Evolutionary conservation across 2,888 invertebrate genomes (phyloP).

Genomic region (Colletes collaris): DNA sequence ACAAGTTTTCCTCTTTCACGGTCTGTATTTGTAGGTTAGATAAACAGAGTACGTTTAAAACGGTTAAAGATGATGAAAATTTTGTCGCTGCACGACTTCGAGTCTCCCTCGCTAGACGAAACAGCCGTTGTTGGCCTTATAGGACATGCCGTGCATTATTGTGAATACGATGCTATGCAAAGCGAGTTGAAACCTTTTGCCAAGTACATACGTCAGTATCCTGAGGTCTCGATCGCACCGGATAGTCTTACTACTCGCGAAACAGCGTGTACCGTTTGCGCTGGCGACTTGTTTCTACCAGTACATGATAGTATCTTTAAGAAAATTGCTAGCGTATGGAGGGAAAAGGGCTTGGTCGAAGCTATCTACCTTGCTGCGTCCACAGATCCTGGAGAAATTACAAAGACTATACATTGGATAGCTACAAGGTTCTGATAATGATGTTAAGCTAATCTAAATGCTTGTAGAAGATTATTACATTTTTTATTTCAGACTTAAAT

Average conservation of each 20-base stretch:
- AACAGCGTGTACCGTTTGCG: constrained; percentile 84
- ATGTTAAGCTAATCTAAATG: not conserved
- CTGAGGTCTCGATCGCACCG: constrained; percentile 88
- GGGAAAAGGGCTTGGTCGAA: constrained; percentile 89
- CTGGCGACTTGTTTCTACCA: constrained; percentile 85
- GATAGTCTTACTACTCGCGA: constrained; percentile 85
- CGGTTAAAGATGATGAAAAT: constrained; percentile 73
- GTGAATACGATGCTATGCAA: constrained; percentile 70
- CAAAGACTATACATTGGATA: constrained; percentile 83
- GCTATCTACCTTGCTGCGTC: constrained; percentile 87
- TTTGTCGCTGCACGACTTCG: constrained; percentile 75
- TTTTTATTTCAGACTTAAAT: constrained; percentile 71
- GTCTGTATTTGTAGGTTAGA: constrained; percentile 42
- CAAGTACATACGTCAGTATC: constrained; percentile 85
- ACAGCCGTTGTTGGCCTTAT: constrained; percentile 72
- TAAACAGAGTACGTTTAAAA: not conserved
- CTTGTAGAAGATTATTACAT: not conserved
- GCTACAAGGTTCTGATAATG: constrained; percentile 73
- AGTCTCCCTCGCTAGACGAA: constrained; percentile 65
- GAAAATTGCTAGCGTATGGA: constrained; percentile 90
- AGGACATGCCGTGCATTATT: constrained; percentile 63
- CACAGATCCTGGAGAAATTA: constrained; percentile 84
- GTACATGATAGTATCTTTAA: constrained; percentile 90
- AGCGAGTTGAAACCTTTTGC: constrained; percentile 76
- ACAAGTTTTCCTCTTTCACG: not conserved